A percentile compares a stretch with the other conserved stretches of the same genome.
Evolutionary conservation across 2,113 vertebrate genomes (phyloP).

Genomic region (Mustela nigripes): DNA sequence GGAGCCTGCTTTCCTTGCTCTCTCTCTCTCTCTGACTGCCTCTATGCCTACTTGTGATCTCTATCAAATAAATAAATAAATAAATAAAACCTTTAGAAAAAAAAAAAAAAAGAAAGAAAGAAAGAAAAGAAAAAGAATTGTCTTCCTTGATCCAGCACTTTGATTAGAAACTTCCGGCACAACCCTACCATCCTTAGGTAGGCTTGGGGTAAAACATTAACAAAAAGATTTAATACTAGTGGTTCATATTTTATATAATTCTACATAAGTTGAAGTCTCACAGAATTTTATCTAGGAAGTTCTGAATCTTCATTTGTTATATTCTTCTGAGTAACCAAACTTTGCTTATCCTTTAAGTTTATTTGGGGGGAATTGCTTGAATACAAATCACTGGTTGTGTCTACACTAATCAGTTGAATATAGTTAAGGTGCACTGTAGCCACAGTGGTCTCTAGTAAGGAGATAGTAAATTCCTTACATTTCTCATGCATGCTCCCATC

Average conservation of each 20-base stretch:
- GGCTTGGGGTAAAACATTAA: background rate
- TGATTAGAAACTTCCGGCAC: background rate
- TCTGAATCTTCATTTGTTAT: background rate
- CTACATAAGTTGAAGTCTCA: background rate
- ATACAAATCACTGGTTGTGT: background rate
- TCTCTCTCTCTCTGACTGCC: too few relatives aligned
- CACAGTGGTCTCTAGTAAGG: background rate
- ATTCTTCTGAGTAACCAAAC: background rate
- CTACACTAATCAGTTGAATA: background rate
- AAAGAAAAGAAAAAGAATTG: background rate
- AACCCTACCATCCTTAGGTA: background rate
- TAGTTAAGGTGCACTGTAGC: background rate
- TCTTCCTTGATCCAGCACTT: background rate
- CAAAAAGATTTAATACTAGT: background rate
- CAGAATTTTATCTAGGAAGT: background rate
- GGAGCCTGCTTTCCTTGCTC: too few relatives aligned
- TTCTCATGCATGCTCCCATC: background rate
- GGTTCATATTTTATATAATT: background rate
- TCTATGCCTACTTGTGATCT: too few relatives aligned
- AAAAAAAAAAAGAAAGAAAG: background rate
- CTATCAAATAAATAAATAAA: too few relatives aligned
- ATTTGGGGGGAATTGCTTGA: background rate
- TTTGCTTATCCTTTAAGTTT: background rate
- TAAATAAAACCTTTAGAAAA: too few relatives aligned
- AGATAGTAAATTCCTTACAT: background rate